Base-by-base conservation (phyloP, 2,888 invertebrate species). In the Iphiclides podalirius region DNA sequence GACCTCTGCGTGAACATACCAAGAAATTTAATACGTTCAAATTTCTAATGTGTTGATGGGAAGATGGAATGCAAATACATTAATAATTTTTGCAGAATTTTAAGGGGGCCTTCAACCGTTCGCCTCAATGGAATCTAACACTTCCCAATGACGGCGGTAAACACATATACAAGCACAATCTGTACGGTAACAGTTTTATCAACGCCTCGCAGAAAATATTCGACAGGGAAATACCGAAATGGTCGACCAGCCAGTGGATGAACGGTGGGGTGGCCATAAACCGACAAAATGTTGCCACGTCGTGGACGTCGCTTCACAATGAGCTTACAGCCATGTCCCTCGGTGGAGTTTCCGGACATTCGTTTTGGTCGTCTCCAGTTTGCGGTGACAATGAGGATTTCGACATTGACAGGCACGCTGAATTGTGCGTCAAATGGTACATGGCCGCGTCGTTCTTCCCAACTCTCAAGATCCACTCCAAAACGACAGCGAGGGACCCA, bases 351-450 rank as follows among this genome's bases (percentile, higher is more conserved):
- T 85, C 90, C 37, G 90, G 90, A 0, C 76, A 84, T 23, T 79
- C 83, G 72, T 64, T 90, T 3, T 84, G 90, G 70, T 85, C 90
- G 4, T 70, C 89, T 0, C 91, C 92, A 0, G 74, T 92, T 23
- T 92, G 92, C 57, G 92, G 92, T 0, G 90, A 91, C 47, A 88
- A 84, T 0, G 69, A 73, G 16, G 54, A 69, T 39, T 92, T 76
- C 47, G 63, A 88, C 36, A 59, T 54, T 0, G 60, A 61, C 1
- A 62, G 64, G 1, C 88, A 90, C 41, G 77, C 81, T 9, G 72
- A 72, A 9, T 67, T 93, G 2, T 94, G 94, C 55, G 70, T 92
- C 0, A 87, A 92, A 55, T 94, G 94, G 94, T 92, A 92, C 55
- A 88, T 92, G 70, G 87, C 93, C 4, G 92, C 92, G 0, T 90